Base-by-base conservation (phyloP, 2,113 vertebrate species). In the Chamaea fasciata region DNA sequence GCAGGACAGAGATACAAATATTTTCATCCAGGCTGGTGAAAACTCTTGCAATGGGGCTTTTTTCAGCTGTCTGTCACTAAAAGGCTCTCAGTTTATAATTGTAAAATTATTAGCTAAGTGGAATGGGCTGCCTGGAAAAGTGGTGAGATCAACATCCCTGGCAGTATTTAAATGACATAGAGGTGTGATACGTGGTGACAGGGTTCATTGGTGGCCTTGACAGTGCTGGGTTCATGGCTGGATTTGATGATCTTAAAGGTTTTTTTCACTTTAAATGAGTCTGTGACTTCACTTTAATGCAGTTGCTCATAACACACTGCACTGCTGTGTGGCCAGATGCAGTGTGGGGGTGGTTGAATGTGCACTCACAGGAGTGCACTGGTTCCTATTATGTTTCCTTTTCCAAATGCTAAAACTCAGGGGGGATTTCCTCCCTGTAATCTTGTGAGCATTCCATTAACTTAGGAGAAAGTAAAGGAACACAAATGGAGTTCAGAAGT, bases 311-410 rank as follows among this genome's bases (percentile, higher is more conserved):
- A 35, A 19, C 30, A 37, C 31, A 5, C 21, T 27, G 27, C 27
- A 7, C 21, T 47, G 6, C 33, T 59, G 10, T 16, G 30, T 1
- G 1, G 8, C 17, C n/a, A 60, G 35, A 9, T n/a, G 21, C 17
- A 10, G 22, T 0, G n/a, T 1, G 16, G 15, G 8, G 4, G 4
- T 21, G 16, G 12, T 6, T 77, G 46, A 1, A 1, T 8, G 1
- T 21, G 18, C 3, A 1, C 10, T 20, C 28, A 31, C n/a, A 16
- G 4, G 28, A 33, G 24, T 17, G 18, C 28, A 2, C 11, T 65
- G 28, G 1, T 64, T 89, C 68, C 28, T 53, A 0, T 1, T 57
- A 28, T 15, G 14, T 9, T 70, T 78, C 39, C 35, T 84, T 47
- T 83, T 37, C 44, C 49, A 24, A 79, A 49, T 22, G 41, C 3